Conservation (phyloP, 2,113 vertebrate species). For the Tiliqua scincoides region DNA sequence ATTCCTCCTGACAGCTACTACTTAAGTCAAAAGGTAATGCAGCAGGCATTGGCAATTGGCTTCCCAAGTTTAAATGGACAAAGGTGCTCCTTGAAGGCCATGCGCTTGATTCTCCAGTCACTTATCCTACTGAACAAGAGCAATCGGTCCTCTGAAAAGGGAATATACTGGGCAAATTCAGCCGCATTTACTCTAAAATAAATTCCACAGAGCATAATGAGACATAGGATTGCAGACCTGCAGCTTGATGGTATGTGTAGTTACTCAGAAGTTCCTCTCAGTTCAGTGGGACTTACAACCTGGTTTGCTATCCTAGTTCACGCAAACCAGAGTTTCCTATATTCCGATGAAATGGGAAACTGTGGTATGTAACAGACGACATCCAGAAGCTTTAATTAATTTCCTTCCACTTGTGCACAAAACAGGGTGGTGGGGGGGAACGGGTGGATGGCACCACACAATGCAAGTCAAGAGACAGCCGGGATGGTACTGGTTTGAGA, state of each 20-base stretch:
- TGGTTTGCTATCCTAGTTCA: not conserved
- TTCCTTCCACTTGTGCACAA: no score
- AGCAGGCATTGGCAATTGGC: conserved; percentile 4
- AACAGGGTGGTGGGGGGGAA: no score
- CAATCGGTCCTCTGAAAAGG: not conserved
- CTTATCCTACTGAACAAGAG: not conserved
- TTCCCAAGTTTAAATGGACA: conserved; percentile 5
- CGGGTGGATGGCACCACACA: no score
- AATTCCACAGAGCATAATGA: not conserved
- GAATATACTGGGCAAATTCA: not conserved
- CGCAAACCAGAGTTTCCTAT: no score
- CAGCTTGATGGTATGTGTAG: not conserved
- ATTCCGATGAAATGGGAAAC: no score
- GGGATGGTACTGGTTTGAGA: no score
- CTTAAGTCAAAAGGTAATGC: not conserved
- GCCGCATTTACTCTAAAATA: not conserved
- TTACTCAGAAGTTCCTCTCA: not conserved
- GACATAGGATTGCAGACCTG: not conserved
- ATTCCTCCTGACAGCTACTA: conserved; percentile 38
- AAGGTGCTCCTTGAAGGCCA: conserved; percentile 10
- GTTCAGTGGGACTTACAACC: not conserved
- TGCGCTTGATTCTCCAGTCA: not conserved
- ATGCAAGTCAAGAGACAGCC: no score
- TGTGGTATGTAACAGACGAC: no score
- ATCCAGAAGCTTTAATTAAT: no score